These are phyloP conservation scores for Lamellibrachia columna DNA, from an alignment of 2,888 invertebrate species.

Conservation along the genomic window DNA sequence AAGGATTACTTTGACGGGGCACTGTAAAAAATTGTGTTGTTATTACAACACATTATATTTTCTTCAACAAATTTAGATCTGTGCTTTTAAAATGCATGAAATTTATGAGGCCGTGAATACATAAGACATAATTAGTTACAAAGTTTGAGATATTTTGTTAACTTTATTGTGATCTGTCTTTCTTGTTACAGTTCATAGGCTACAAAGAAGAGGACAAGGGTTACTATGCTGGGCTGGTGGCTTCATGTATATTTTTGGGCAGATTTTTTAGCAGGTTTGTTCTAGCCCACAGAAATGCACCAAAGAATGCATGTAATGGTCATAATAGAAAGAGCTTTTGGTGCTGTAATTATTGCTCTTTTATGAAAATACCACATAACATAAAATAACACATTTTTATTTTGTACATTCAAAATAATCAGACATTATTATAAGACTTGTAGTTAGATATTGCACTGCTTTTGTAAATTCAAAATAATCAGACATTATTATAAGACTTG, in stretches of 20 bases:
- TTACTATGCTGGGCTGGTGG: conserved; percentile 57
- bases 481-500: not conserved
- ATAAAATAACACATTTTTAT: not conserved
- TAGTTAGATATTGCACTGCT: not conserved
- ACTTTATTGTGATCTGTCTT: not conserved
- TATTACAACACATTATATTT: not conserved
- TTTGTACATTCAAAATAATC: not conserved
- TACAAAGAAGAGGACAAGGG: conserved; percentile 59
- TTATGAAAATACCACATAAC: not conserved
- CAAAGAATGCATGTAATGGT: not conserved
- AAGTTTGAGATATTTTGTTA: not conserved
- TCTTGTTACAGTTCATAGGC: conserved; percentile 52
- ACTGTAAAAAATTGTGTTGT: too few relatives aligned
- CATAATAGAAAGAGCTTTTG: not conserved
- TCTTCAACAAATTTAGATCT: not conserved
- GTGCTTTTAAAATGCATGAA: not conserved
- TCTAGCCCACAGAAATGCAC: not conserved
- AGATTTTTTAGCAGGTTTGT: conserved; percentile 53
- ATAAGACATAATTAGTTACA: too few relatives aligned
- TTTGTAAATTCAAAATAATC: not conserved
- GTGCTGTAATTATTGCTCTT: not conserved
- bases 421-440: not conserved
- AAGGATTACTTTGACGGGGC: too few relatives aligned
- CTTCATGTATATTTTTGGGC: conserved; percentile 57
- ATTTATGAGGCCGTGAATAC: too few relatives aligned